Percentiles rank a stretch among this genome's conserved stretches.
Conservation (phyloP, 2,888 invertebrate genomes). For the Lasioglossum pauxillum region DNA sequence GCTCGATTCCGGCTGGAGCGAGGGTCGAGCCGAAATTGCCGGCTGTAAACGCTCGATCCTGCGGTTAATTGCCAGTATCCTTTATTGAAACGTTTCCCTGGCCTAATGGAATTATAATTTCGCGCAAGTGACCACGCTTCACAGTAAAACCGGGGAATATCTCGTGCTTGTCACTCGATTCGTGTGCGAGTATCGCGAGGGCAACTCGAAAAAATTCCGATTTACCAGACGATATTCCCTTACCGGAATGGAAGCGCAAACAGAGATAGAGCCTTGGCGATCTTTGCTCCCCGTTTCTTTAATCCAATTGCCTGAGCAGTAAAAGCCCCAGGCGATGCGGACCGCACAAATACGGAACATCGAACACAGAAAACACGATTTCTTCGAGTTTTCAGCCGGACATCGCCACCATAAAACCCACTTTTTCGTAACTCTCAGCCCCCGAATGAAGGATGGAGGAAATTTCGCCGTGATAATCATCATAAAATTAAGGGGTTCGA, state of each 20-base stretch:
- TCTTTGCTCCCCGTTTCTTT: constrained; percentile 37
- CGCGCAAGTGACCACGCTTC: neutral
- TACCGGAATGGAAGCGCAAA: constrained; percentile 30
- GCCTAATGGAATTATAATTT: constrained; percentile 34
- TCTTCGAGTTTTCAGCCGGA: constrained; percentile 12
- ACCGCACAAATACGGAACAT: constrained; percentile 5
- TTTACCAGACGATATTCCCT: constrained; percentile 35
- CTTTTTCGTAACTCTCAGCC: constrained; percentile 64
- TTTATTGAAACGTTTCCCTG: neutral
- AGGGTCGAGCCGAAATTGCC: neutral
- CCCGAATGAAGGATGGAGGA: neutral
- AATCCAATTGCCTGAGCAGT: constrained; percentile 62
- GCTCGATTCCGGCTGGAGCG: neutral
- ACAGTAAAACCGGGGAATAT: constrained; percentile 15
- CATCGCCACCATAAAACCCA: constrained; percentile 60
- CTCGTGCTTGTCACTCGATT: neutral
- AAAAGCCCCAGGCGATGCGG: constrained; percentile 34
- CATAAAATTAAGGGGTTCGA: constrained; percentile 77
- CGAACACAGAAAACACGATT: neutral
- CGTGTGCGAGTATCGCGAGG: neutral
- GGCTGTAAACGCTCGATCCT: constrained; percentile 23
- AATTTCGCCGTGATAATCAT: constrained; percentile 68
- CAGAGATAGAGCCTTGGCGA: neutral
- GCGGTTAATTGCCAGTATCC: constrained; percentile 9
- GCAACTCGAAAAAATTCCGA: constrained; percentile 50